Evolutionary conservation across 2,797 vertebrate species (phyloP), one percentile per base, ranked within the genome.

Genomic region (Malacoctenus gilli): DNA sequence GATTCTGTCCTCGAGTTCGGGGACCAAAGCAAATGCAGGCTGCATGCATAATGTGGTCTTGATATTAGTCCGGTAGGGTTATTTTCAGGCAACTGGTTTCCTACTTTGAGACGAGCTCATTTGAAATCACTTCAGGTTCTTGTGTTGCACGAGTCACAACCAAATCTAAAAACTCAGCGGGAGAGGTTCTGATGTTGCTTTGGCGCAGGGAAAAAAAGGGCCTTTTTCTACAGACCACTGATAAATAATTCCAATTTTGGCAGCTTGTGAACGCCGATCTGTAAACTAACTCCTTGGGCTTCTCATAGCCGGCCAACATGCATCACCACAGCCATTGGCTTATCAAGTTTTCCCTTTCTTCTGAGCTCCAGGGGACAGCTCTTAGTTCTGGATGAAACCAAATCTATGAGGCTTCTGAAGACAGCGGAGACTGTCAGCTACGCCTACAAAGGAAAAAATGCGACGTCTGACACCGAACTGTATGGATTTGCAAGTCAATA

Each of bases 241-340:
- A 78, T 55, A 40, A 77, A 63, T 48, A 59, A 82, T 59, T 69
- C 18, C 32, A 40, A 21, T 62, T 77, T 68, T 66, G 39, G 30
- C 43, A 53, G 38, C 39, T 43, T 42, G 30, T 48, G 52, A 74
- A 59, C 20, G 37, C 2, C 4, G 30, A 32, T 12, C 30, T 32
- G 30, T 12, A 32, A 10, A 64, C 37, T 44, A 52, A 51, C 51
- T 20, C 52, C 35, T 16, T 39, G n/a, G 51, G 25, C 44, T 47
- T 12, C 6, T 53, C 21, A 23, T 43, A 50, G 48, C 66, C 9
- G 47, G 35, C 48, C 36, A 22, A 41, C 60, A 82, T 22, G 49
- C 39, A 19, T 38, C 22, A 18, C 39, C 18, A 32, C 18, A 28
- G 13, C 36, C 2, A n/a, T 18, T 70, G 59, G 5, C 28, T 31